A percentile compares a stretch with the other conserved stretches of the same genome.
These are phyloP conservation scores for Champsocephalus gunnari DNA, from an alignment of 2,797 vertebrate genomes.

Conservation along the genomic window DNA sequence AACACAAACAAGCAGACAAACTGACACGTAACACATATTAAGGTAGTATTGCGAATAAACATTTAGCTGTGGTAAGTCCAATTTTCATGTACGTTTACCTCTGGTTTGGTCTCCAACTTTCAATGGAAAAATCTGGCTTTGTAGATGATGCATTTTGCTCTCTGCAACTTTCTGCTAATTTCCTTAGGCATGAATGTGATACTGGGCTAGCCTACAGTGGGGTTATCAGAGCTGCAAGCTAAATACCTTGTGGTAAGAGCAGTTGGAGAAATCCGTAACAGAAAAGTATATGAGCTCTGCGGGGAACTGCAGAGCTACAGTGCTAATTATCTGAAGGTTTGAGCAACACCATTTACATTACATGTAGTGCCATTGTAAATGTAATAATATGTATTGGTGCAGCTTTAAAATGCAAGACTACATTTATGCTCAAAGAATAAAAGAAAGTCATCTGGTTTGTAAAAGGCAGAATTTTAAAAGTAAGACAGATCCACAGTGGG, in stretches of 20 bases:
- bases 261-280: not conserved
- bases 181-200: not conserved
- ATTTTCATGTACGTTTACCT: not conserved
- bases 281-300: not conserved
- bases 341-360: not conserved
- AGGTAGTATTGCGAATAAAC: not conserved
- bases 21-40: not conserved
- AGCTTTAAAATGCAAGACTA: constrained; percentile 12
- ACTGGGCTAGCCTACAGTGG: not conserved
- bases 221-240: not conserved
- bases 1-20: no score
- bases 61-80: no score
- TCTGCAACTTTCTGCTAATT: not conserved
- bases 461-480: constrained; percentile 13
- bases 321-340: not conserved
- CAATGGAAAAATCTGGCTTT: not conserved
- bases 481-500: constrained; percentile 28
- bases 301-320: not conserved
- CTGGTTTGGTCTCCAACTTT: not conserved
- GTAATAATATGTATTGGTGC: not conserved
- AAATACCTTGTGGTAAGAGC: not conserved
- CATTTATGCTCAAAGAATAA: constrained; percentile 1
- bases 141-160: not conserved
- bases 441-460: constrained; percentile 18
- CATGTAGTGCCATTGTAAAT: not conserved